Base-by-base conservation (phyloP, 2,113 vertebrate species). In the pig (Sus scrofa) region DNA sequence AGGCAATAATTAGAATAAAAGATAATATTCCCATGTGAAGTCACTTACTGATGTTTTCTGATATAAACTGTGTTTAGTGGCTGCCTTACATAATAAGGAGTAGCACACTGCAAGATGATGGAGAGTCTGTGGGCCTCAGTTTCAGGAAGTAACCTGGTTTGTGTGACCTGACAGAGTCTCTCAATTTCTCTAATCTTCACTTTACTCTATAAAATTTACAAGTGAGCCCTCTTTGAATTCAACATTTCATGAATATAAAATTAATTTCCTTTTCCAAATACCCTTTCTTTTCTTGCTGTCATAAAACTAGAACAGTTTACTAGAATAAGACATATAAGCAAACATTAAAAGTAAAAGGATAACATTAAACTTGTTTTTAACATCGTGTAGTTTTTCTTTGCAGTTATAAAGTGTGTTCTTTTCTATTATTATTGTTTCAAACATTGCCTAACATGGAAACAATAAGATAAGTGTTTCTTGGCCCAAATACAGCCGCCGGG, bases 401-500 rank as follows among this genome's bases (percentile, higher is more conserved):
- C 75, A 26, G 3, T 14, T 1, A 11, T 0, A 18, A 19, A 16
- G 2, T 12, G 12, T 7, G 4, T 44, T 1, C 9, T 22, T 65
- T 27, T 3, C 58, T 14, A 18, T 44, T 44, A 44, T 2, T 15
- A 15, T 75, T 19, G 13, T 52, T n/a, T 73, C 82, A 13, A 12
- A 16, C 16, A 37, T 34, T 26, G 1, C 19, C 1, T 56, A 11
- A 39, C 15, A 6, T 13, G 39, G 62, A 56, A 60, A n/a, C 15
- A 32, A 9, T 44, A 4, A 3, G n/a, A 5, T 0, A 1, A 37
- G 10, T 26, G 32, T 34, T 34, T 20, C n/a, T 7, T 0, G 63
- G 81, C 32, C 14, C 3, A 6, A 4, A 20, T 6, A 0, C 2
- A 0, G 3, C 0, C 2, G 19, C 1, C 2, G 14, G 6, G 0